Percentiles rank a stretch among this genome's conserved stretches.
Conservation (phyloP, 2,888 invertebrate species). For the Diarsia rubi region DNA sequence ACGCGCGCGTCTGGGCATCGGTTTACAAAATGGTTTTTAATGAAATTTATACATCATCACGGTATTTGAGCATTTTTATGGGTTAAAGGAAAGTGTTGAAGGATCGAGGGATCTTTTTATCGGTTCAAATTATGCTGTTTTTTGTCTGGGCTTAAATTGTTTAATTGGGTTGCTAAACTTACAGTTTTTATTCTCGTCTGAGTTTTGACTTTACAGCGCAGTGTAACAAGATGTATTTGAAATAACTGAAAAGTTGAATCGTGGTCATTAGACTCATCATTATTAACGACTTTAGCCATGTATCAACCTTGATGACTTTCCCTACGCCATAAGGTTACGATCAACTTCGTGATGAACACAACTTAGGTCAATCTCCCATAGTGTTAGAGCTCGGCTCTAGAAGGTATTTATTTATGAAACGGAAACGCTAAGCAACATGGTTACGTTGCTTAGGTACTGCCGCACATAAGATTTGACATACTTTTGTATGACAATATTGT, state of each 20-base stretch:
- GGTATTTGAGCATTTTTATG: slow-evolving; percentile 55
- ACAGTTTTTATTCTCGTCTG: background rate
- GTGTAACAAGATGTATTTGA: background rate
- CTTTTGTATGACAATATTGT: no score
- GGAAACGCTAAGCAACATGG: background rate
- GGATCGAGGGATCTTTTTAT: slow-evolving; percentile 22
- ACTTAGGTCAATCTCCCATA: background rate
- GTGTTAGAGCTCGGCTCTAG: background rate
- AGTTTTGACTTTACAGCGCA: background rate
- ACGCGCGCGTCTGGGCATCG: slow-evolving; percentile 44
- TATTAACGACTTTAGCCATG: background rate
- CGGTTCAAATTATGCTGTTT: slow-evolving; percentile 13
- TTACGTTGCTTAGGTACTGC: no score
- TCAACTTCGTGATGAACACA: background rate
- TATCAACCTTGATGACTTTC: background rate
- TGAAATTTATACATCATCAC: slow-evolving; percentile 59
- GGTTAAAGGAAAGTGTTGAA: slow-evolving; percentile 55
- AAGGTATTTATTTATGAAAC: background rate
- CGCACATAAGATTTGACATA: no score
- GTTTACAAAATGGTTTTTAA: slow-evolving; percentile 64
- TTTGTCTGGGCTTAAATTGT: slow-evolving; percentile 11
- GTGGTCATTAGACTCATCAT: background rate
- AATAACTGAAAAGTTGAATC: background rate
- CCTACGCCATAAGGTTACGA: background rate
- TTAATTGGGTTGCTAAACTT: slow-evolving; percentile 2